phyloP scores from a whole-genome alignment of 2,888 invertebrate species.

The Amphimallon solstitiale region DNA sequence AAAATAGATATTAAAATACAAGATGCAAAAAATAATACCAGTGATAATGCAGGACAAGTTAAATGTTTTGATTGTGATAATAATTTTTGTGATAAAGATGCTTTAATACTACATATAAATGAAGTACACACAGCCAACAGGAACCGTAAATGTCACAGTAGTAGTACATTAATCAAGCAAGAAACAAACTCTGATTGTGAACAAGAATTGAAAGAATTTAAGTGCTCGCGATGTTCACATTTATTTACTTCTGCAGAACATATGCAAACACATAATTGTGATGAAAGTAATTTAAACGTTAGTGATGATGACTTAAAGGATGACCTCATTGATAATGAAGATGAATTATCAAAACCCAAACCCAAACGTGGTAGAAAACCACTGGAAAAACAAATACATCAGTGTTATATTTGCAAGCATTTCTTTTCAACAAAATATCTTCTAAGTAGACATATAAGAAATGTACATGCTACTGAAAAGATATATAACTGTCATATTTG shows the following conservation, averaged over 20 bases:
- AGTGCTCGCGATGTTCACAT: slow-evolving; percentile 45
- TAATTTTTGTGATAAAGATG: slow-evolving; percentile 43
- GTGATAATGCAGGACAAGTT: slow-evolving; percentile 11
- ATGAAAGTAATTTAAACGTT: not conserved
- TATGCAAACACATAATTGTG: slow-evolving; percentile 46
- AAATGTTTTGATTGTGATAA: slow-evolving; percentile 49
- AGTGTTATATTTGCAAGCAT: slow-evolving; percentile 51
- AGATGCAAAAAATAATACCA: slow-evolving; percentile 1
- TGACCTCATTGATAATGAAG: slow-evolving; percentile 15
- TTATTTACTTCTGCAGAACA: slow-evolving; percentile 45
- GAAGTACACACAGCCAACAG: slow-evolving; percentile 42
- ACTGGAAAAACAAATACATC: slow-evolving; percentile 33
- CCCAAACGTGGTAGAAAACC: slow-evolving; percentile 39
- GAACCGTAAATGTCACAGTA: slow-evolving; percentile 39
- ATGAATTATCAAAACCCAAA: slow-evolving; percentile 6
- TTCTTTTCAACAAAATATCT: slow-evolving; percentile 55
- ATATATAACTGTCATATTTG: slow-evolving; percentile 56
- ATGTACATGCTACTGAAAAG: slow-evolving; percentile 58
- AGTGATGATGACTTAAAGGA: not conserved
- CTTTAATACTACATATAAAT: slow-evolving; percentile 44
- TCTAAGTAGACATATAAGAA: slow-evolving; percentile 53
- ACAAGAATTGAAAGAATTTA: slow-evolving; percentile 28
- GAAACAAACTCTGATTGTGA: slow-evolving; percentile 27
- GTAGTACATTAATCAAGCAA: not conserved
- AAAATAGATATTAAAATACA: not conserved